These are phyloP conservation scores for Drosophila miranda DNA, from an alignment of 1,140 invertebrate species.

Conservation along the genomic window DNA sequence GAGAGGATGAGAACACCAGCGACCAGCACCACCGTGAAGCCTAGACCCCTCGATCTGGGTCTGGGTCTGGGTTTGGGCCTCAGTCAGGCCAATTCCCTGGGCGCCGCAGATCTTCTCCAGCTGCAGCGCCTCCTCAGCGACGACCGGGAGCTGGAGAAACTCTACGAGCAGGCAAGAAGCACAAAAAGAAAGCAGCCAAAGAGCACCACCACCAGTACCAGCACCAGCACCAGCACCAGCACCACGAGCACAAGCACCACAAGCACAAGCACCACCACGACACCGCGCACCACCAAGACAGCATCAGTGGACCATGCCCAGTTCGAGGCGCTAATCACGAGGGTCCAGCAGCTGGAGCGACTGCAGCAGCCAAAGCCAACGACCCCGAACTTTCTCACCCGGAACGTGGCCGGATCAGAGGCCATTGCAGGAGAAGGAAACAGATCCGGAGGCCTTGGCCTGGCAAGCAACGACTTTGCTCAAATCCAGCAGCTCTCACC, in stretches of 20 bases:
- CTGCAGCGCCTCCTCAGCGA: constrained; percentile 69
- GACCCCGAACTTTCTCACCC: constrained; percentile 60
- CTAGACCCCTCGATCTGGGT: background rate
- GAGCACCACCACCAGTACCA: constrained; percentile 13
- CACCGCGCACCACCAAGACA: constrained; percentile 20
- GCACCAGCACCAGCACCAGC: constrained; percentile 22
- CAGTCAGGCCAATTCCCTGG: constrained; percentile 14
- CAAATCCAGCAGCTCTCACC: constrained; percentile 59
- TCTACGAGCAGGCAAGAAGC: constrained; percentile 75
- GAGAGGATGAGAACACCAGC: constrained; percentile 41
- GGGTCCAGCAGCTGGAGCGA: constrained; percentile 74
- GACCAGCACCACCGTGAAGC: constrained; percentile 27
- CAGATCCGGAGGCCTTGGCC: background rate
- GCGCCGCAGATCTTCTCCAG: constrained; percentile 56
- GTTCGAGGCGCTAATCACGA: constrained; percentile 70
- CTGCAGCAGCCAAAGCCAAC: constrained; percentile 67
- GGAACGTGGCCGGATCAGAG: constrained; percentile 55
- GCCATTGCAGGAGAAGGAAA: background rate
- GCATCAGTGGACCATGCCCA: constrained; percentile 59
- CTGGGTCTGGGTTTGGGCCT: constrained; percentile 10
- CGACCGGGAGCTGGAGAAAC: constrained; percentile 66
- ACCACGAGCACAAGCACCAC: constrained; percentile 18
- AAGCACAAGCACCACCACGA: constrained; percentile 12
- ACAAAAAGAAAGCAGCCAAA: constrained; percentile 49
- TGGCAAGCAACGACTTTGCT: constrained; percentile 73